phyloP scores from a whole-genome alignment of 2,113 vertebrate species.

The Oncorhynchus tshawytscha region DNA sequence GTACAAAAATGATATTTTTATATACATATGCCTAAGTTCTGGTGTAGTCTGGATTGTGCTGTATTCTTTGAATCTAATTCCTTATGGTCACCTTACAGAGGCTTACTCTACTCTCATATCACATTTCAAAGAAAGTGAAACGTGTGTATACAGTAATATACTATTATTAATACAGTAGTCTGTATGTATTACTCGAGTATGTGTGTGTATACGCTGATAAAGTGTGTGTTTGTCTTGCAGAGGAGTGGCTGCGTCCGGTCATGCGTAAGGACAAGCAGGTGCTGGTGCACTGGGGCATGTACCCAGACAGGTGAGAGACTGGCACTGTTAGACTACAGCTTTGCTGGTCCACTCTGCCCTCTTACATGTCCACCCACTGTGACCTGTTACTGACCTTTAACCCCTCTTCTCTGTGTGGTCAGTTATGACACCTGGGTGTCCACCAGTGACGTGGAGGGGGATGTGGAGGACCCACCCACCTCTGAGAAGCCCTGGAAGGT shows the following conservation, averaged over 20 bases:
- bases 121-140: no score
- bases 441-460: conserved; percentile 84
- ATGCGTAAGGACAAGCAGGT: conserved; percentile 96
- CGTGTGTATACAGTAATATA: no score
- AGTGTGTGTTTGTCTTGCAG: conserved; percentile 70
- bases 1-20: no score
- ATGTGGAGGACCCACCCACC: conserved; percentile 90
- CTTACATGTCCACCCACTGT: not conserved
- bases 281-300: conserved; percentile 93
- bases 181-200: not conserved
- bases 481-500: conserved; percentile 94
- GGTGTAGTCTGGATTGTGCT: no score
- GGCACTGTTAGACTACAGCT: not conserved
- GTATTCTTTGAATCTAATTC: no score
- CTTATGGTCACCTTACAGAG: no score
- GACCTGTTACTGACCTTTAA: not conserved
- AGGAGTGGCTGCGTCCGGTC: conserved; percentile 96
- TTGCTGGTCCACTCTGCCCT: not conserved
- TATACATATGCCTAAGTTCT: no score
- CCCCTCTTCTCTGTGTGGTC: not conserved
- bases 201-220: not conserved
- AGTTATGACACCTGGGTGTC: conserved; percentile 98
- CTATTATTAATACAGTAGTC: not conserved
- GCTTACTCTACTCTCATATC: no score
- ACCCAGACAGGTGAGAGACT: conserved; percentile 75